Percentiles rank a stretch among this genome's conserved stretches.
phyloP scores from a whole-genome alignment of 2,113 vertebrate species.

The Antechinus flavipes region DNA sequence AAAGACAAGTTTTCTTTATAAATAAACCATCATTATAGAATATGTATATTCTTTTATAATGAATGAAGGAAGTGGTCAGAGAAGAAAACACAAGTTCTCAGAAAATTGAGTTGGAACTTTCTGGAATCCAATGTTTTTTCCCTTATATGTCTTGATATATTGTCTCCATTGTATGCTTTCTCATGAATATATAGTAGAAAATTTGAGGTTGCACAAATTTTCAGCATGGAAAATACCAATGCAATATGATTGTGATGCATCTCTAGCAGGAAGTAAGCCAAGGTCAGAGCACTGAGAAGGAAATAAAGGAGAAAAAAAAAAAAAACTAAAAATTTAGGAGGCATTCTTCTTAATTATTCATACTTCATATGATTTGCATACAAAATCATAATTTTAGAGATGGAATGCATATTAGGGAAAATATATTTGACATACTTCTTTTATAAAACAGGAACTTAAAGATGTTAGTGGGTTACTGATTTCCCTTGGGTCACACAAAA shows the following conservation, averaged over 20 bases:
- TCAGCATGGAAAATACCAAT: not conserved
- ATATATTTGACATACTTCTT: not conserved
- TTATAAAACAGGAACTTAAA: not conserved
- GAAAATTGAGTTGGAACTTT: not conserved
- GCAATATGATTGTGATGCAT: not conserved
- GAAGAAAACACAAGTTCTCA: not conserved
- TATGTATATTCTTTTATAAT: not conserved
- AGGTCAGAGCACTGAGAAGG: not conserved
- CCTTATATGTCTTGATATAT: not conserved
- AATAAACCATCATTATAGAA: not conserved
- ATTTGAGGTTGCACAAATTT: not conserved
- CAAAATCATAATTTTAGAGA: not conserved
- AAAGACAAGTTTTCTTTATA: not conserved
- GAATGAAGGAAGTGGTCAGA: not conserved
- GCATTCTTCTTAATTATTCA: constrained; percentile 32
- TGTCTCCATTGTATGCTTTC: not conserved
- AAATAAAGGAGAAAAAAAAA: not conserved
- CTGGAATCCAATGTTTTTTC: not conserved
- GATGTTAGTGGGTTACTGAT: not conserved
- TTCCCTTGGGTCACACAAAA: not conserved
- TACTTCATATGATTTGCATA: not conserved
- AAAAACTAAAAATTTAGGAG: not conserved
- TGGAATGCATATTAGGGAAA: not conserved
- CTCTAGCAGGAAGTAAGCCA: not conserved
- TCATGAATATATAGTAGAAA: not conserved